Conservation (phyloP, 35 echinoderm and acorn worm genomes). For the Heliocidaris erythrogramma region DNA sequence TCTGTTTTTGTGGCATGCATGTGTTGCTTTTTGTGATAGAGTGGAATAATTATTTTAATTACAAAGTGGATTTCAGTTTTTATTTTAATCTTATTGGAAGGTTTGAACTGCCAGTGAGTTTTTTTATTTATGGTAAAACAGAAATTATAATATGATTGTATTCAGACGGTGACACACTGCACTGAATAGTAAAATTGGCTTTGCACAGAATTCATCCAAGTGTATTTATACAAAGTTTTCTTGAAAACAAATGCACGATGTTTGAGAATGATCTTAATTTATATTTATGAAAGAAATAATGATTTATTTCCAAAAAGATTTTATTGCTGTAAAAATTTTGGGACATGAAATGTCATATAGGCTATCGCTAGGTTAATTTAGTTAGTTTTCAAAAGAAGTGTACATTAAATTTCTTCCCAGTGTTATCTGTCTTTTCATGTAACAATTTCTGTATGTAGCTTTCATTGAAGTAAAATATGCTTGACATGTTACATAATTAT, state of each 20-base stretch:
- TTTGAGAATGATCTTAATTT: background rate
- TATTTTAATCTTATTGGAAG: background rate
- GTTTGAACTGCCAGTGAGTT: background rate
- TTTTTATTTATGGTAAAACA: background rate
- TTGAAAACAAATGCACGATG: background rate
- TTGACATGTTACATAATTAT: too few species aligned
- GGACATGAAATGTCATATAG: too few species aligned
- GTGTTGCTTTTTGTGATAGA: background rate
- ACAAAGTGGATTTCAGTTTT: background rate
- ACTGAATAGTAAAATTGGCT: background rate
- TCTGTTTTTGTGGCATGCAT: background rate
- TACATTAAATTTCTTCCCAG: too few species aligned
- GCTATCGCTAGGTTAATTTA: too few species aligned
- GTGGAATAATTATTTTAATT: too few species aligned
- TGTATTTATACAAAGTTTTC: too few species aligned
- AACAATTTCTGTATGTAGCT: too few species aligned
- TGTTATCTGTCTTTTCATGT: too few species aligned
- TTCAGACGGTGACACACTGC: background rate
- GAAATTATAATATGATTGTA: background rate
- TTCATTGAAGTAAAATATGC: too few species aligned
- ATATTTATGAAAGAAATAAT: background rate
- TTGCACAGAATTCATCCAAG: background rate
- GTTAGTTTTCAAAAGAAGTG: too few species aligned
- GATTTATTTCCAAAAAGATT: too few species aligned
- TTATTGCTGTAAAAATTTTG: too few species aligned